phyloP scores from a whole-genome alignment of 1,140 invertebrate species.

The Monochamus saltuarius region DNA sequence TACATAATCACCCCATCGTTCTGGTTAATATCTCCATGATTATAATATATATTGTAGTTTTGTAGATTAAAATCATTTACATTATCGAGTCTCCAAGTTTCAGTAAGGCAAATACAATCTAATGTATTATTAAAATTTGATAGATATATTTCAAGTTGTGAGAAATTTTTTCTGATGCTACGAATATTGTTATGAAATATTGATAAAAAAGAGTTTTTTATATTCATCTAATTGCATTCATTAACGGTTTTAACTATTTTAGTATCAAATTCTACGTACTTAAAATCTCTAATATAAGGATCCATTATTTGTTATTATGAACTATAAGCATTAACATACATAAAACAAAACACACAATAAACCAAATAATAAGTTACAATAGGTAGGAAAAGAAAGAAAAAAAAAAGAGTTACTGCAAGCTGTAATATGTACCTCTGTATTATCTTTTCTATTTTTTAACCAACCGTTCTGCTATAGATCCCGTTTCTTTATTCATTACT shows the following conservation, averaged over 20 bases:
- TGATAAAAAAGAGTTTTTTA: neutral
- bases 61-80: slow-evolving; percentile 1
- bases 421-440: no score
- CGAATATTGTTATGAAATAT: neutral
- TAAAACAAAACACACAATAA: no score
- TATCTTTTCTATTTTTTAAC: no score
- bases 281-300: no score
- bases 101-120: neutral
- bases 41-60: neutral
- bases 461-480: no score
- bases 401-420: no score
- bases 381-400: no score
- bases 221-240: neutral
- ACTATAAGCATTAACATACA: no score
- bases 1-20: neutral
- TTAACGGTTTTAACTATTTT: neutral
- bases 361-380: no score
- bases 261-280: neutral
- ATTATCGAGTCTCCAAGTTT: no score
- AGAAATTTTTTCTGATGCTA: neutral
- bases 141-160: no score
- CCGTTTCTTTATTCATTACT: no score
- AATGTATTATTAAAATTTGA: slow-evolving; percentile 2
- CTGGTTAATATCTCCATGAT: slow-evolving; percentile 4
- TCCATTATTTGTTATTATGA: neutral